These are phyloP conservation scores for Gallinago undulata DNA, from an alignment of 2,113 vertebrate genomes.

Conservation along the genomic window DNA sequence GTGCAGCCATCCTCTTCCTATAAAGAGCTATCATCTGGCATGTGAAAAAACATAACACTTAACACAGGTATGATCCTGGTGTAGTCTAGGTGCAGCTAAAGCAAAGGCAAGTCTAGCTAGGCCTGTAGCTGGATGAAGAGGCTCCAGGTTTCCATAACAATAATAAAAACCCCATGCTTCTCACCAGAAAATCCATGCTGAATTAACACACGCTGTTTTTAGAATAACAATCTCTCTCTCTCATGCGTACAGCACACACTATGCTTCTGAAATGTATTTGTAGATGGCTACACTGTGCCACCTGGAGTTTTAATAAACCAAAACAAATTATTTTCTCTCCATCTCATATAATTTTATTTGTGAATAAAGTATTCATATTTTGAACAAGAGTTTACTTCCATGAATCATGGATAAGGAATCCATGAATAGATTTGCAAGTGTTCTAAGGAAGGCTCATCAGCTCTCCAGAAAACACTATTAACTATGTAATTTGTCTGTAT, in stretches of 20 bases:
- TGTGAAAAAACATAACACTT: background rate
- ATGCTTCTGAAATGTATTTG: background rate
- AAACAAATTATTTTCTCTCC: conserved; percentile 33
- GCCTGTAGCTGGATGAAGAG: background rate
- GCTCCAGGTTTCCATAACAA: background rate
- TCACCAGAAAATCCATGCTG: background rate
- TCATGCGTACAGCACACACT: background rate
- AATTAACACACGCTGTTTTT: background rate
- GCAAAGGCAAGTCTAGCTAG: background rate
- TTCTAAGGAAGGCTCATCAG: conserved; percentile 7
- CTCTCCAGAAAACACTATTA: background rate
- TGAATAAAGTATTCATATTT: conserved; percentile 7
- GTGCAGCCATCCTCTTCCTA: background rate
- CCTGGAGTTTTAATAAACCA: conserved; percentile 52
- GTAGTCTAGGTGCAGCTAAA: background rate
- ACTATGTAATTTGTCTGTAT: background rate
- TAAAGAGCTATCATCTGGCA: background rate
- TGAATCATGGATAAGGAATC: background rate
- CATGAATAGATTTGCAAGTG: conserved; percentile 16
- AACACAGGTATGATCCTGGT: background rate
- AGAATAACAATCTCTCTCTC: background rate
- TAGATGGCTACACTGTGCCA: background rate
- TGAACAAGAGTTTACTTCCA: background rate
- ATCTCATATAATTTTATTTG: background rate
- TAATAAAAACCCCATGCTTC: background rate